Percentiles rank a stretch among this genome's conserved stretches.
Conservation (phyloP, 2,797 vertebrate species). For the Enteromius treurensis region DNA sequence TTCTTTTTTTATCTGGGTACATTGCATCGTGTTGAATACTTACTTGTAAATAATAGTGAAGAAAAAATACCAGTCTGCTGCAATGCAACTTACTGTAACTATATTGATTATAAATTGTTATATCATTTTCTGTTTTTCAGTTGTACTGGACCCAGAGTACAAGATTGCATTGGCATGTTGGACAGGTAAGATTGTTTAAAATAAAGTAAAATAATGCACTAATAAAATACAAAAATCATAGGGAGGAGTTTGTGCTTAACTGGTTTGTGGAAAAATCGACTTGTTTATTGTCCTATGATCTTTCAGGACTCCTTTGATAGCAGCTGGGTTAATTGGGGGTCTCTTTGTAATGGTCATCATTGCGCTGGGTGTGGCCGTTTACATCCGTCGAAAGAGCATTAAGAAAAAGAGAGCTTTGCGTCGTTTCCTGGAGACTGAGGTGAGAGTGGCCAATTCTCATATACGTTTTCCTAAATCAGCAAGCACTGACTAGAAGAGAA, state of each 20-base stretch:
- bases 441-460: conserved; percentile 65
- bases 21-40: neutral
- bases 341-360: conserved; percentile 95
- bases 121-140: conserved; percentile 18
- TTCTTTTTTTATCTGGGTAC: neutral
- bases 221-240: neutral
- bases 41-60: neutral
- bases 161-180: conserved; percentile 56
- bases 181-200: conserved; percentile 45
- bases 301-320: conserved; percentile 91
- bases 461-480: neutral
- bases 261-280: neutral
- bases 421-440: conserved; percentile 97
- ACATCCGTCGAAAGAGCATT: conserved; percentile 91
- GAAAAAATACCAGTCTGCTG: neutral
- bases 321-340: conserved; percentile 91
- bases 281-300: neutral
- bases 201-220: neutral
- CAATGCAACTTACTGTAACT: neutral
- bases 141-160: conserved; percentile 54
- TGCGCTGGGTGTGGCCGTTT: conserved; percentile 88
- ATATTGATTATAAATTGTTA: neutral
- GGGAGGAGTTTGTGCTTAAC: neutral
- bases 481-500: conserved; percentile 1
- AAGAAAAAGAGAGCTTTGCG: conserved; percentile 95